Evolutionary conservation across 2,113 vertebrate genomes (phyloP), one percentile per base, ranked within the genome.

Genomic region (Nymphicus hollandicus): DNA sequence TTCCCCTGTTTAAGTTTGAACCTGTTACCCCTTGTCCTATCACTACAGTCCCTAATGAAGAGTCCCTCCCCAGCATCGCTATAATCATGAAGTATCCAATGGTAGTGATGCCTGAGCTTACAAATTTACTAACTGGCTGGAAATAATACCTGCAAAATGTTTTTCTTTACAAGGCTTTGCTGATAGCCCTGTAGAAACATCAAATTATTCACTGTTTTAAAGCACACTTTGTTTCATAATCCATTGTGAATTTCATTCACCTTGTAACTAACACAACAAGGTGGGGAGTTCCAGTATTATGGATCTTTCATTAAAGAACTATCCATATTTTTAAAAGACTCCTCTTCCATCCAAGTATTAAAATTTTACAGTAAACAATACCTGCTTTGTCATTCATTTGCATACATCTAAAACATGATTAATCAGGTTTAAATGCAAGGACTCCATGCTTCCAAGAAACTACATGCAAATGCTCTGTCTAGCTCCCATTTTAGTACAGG

Each of bases 81-180:
- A 41, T 41, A n/a, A 73, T 13, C 1, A 0, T 6, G 15, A 81
- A 66, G 13, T 0, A 64, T n/a, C n/a, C 61, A 33, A 13, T 19
- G 19, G n/a, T n/a, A 82, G 44, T 7, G 11, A 29, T 9, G 16
- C 22, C 41, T 8, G 10, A 86, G 41, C 43, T 49, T 24, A 64
- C 68, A 71, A 22, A 84, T 31, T 47, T 11, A 69, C 7, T 13
- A 56, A 19, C 20, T 35, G 41, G 15, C 46, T 64, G 33, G 68
- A 74, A 94, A 68, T 27, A 81, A 17, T 25, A 86, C 37, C 69
- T 64, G 47, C 9, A 39, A 47, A 35, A 22, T 41, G 22, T 28
- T 74, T 63, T 43, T 28, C 70, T 85, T 87, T 60, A 53, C 55
- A 95, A 83, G 10, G 4, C 27, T 49, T 69, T n/a, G 3, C 27